phyloP scores from a whole-genome alignment of 2,888 invertebrate genomes.

The Lepidochrysops patricia region DNA sequence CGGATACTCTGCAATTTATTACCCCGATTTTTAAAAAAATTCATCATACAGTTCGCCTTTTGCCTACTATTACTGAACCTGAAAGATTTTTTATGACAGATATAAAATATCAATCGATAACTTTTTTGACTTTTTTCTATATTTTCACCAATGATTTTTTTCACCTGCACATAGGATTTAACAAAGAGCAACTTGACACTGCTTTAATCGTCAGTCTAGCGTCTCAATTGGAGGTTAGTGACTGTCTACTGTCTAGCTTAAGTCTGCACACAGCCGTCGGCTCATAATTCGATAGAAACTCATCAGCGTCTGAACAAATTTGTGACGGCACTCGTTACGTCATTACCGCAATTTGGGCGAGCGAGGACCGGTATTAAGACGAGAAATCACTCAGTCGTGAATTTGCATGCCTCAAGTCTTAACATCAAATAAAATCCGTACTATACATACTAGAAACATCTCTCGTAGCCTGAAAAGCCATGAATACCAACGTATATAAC shows the following conservation, averaged over 20 bases:
- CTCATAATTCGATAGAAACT: slow-evolving; percentile 43
- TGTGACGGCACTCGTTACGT: slow-evolving; percentile 24
- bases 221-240: neutral
- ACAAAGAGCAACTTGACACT: neutral
- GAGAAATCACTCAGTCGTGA: slow-evolving; percentile 6
- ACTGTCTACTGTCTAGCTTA: slow-evolving; percentile 16
- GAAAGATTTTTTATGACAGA: no score
- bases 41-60: neutral
- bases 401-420: slow-evolving; percentile 9
- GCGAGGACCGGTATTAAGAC: slow-evolving; percentile 11
- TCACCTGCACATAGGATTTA: neutral
- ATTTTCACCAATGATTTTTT: neutral
- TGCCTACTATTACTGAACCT: neutral
- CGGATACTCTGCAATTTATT: neutral
- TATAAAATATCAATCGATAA: no score
- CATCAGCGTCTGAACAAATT: slow-evolving; percentile 36
- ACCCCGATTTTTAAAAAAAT: neutral
- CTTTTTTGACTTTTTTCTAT: no score
- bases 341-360: slow-evolving; percentile 25
- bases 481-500: no score
- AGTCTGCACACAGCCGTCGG: slow-evolving; percentile 18
- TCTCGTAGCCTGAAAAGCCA: neutral
- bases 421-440: neutral
- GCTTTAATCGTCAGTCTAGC: neutral
- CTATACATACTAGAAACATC: neutral